phyloP scores from a whole-genome alignment of 2,113 vertebrate genomes.

The Pachycephala philippinensis region DNA sequence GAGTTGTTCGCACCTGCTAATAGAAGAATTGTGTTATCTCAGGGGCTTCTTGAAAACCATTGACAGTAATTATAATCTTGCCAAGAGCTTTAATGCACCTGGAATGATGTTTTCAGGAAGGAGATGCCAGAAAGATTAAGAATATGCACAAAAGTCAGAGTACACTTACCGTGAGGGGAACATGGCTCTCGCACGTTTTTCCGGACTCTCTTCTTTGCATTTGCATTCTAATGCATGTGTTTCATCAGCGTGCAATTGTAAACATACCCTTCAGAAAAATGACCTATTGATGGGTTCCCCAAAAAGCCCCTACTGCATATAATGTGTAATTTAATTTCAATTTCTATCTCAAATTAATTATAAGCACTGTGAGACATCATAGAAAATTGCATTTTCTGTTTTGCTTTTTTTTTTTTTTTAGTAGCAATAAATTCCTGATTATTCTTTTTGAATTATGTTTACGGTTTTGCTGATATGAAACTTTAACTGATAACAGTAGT shows the following conservation, averaged over 20 bases:
- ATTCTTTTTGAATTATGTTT: conserved; percentile 34
- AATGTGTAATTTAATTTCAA: conserved; percentile 52
- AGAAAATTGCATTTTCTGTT: conserved; percentile 22
- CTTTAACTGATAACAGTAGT: conserved; percentile 14
- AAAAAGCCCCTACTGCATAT: neutral
- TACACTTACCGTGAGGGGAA: neutral
- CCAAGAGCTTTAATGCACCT: neutral
- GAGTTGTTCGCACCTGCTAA: neutral
- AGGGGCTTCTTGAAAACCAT: neutral
- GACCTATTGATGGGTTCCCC: neutral
- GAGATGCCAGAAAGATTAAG: neutral
- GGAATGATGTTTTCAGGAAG: neutral
- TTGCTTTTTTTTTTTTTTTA: neutral
- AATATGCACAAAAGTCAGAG: neutral
- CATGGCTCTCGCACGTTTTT: accelerated
- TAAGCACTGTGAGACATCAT: neutral
- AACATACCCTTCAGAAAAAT: conserved; percentile 28
- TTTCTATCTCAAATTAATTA: conserved; percentile 52
- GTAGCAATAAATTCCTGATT: neutral
- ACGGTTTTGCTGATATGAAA: conserved; percentile 12
- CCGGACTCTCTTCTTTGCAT: neutral
- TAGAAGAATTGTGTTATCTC: neutral
- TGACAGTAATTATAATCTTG: neutral
- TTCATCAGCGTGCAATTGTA: neutral
- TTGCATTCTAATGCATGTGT: conserved; percentile 4